A percentile compares a stretch with the other conserved stretches of the same genome.
Evolutionary conservation across 2,113 vertebrate species (phyloP).

Genomic region (Macquaria ambigua): DNA sequence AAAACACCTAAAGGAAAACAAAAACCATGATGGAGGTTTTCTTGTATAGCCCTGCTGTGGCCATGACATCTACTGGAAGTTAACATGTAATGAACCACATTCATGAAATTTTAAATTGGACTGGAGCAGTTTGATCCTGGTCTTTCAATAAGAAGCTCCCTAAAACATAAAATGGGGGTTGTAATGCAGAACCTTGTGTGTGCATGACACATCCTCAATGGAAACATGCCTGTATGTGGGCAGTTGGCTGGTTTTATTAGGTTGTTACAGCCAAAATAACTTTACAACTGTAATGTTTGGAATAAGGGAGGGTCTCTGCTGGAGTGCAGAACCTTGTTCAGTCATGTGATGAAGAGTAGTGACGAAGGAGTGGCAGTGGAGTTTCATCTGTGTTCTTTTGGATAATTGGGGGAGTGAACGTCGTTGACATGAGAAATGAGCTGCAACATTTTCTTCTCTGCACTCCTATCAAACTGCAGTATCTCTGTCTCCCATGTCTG

Average conservation of each 20-base stretch:
- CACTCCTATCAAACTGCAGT: neutral
- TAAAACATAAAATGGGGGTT: neutral
- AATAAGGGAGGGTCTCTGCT: neutral
- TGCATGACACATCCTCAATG: neutral
- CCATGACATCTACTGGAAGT: neutral
- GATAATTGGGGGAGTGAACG: neutral
- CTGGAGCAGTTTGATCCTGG: neutral
- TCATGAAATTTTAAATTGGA: neutral
- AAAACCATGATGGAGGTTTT: neutral
- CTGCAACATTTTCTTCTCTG: neutral
- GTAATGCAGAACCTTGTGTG: neutral
- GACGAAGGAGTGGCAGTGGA: neutral
- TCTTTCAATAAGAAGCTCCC: neutral
- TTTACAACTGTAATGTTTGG: neutral
- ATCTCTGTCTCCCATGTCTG: neutral
- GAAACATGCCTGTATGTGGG: neutral
- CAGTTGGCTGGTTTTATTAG: neutral
- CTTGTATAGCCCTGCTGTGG: neutral
- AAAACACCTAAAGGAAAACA: too few species aligned
- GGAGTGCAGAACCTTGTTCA: neutral
- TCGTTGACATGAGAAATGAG: neutral
- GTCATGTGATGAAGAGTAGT: neutral
- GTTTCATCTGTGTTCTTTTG: neutral
- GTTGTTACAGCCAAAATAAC: neutral
- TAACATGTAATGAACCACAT: neutral